Conservation (phyloP, 2,888 invertebrate genomes). For the Leptopilina syphax region DNA sequence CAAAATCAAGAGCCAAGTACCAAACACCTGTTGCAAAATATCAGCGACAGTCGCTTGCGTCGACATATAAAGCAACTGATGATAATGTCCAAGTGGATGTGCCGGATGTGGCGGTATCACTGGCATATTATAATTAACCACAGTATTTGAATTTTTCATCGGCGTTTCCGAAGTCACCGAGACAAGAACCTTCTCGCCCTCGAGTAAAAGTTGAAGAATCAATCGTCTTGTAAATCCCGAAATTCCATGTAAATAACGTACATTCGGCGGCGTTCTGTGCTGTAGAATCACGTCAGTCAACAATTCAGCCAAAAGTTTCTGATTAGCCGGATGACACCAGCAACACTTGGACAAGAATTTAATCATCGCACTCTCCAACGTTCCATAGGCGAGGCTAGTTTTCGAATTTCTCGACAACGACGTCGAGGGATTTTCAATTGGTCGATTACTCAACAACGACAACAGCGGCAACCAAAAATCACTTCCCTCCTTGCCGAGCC, state of each 20-base stretch:
- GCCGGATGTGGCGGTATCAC: constrained; percentile 81
- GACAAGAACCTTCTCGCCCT: constrained; percentile 90
- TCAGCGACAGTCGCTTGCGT: constrained; percentile 86
- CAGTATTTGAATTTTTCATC: constrained; percentile 68
- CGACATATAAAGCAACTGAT: constrained; percentile 85
- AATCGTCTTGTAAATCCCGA: constrained; percentile 93
- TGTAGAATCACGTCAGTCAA: constrained; percentile 86
- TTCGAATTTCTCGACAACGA: constrained; percentile 68
- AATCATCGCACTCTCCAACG: constrained; percentile 87
- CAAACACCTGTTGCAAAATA: constrained; percentile 81
- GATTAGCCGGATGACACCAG: constrained; percentile 90
- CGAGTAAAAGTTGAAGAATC: constrained; percentile 90
- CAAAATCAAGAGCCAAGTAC: constrained; percentile 70
- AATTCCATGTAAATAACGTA: constrained; percentile 80
- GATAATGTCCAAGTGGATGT: constrained; percentile 85
- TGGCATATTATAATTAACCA: constrained; percentile 65
- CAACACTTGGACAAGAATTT: constrained; percentile 90
- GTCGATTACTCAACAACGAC: constrained; percentile 84
- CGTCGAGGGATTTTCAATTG: constrained; percentile 74
- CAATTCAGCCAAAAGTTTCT: constrained; percentile 88
- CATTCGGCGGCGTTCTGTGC: constrained; percentile 77
- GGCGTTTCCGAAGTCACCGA: constrained; percentile 79
- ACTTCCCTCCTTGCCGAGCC: constrained; percentile 90
- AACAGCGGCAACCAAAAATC: constrained; percentile 92
- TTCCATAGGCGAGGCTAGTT: constrained; percentile 70